Evolutionary conservation across 1,140 invertebrate species (phyloP).

Genomic region (Cryptotermes secundus): DNA sequence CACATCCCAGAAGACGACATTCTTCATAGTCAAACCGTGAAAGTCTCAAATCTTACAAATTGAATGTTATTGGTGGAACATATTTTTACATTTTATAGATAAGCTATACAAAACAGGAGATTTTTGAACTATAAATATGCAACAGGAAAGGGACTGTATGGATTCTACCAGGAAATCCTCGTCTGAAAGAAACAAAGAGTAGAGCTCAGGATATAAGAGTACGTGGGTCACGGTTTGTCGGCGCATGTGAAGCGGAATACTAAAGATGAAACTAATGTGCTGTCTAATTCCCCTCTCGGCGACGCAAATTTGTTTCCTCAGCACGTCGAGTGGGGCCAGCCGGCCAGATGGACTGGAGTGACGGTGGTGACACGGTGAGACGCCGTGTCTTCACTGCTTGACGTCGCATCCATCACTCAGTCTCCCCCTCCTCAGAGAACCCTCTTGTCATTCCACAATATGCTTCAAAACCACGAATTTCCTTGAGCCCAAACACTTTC

Average conservation of each 20-base stretch:
- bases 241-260: background rate
- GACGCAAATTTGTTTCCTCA: background rate
- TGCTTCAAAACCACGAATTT: background rate
- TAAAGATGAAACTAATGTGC: conserved; percentile 9
- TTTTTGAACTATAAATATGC: too few species aligned
- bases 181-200: too few species aligned
- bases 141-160: too few species aligned
- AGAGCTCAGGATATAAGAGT: too few species aligned
- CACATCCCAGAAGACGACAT: too few species aligned
- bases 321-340: background rate
- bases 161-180: too few species aligned
- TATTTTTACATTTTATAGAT: too few species aligned
- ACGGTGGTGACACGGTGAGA: background rate
- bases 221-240: background rate
- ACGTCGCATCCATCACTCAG: background rate
- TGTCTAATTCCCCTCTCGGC: background rate
- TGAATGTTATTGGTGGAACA: too few species aligned
- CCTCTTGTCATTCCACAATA: background rate
- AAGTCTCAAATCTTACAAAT: too few species aligned
- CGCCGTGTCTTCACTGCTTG: background rate
- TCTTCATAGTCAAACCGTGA: too few species aligned
- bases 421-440: background rate
- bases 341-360: background rate
- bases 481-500: background rate
- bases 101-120: too few species aligned